phyloP scores from a whole-genome alignment of 2,113 vertebrate genomes.

The Cottus gobio region DNA sequence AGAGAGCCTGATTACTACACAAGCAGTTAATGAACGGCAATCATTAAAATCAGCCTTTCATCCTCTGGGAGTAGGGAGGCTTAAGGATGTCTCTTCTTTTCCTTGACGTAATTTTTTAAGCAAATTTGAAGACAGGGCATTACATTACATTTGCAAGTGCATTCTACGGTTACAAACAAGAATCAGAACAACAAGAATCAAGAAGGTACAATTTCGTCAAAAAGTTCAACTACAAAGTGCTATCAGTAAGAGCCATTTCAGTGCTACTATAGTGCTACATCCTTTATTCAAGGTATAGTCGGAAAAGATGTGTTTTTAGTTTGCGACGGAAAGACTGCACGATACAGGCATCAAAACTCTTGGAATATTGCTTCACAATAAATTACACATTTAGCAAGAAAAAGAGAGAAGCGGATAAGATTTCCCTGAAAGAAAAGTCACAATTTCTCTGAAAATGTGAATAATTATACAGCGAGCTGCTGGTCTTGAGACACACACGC shows the following conservation, averaged over 20 bases:
- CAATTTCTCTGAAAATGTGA: neutral
- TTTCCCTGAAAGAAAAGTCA: neutral
- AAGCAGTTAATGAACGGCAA: constrained; percentile 65
- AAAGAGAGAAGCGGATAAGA: neutral
- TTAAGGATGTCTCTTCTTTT: constrained; percentile 49
- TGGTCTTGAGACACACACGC: constrained; percentile 7
- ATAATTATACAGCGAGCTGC: constrained; percentile 16
- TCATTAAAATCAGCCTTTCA: constrained; percentile 64
- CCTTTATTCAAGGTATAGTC: too few relatives aligned
- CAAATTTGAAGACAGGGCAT: constrained; percentile 20
- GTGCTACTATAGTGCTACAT: too few relatives aligned
- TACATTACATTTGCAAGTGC: too few relatives aligned
- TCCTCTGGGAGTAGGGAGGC: constrained; percentile 43
- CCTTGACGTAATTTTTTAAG: constrained; percentile 14
- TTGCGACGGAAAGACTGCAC: too few relatives aligned
- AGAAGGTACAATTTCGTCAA: too few relatives aligned
- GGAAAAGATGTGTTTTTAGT: too few relatives aligned
- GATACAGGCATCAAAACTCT: constrained; percentile 11
- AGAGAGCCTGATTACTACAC: constrained; percentile 44
- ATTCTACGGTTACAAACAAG: too few relatives aligned
- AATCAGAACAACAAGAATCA: too few relatives aligned
- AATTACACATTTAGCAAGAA: constrained; percentile 12
- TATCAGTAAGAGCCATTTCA: too few relatives aligned
- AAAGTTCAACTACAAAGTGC: too few relatives aligned
- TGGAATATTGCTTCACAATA: constrained; percentile 4